A percentile compares a stretch with the other conserved stretches of the same genome.
Evolutionary conservation across 2,113 vertebrate genomes (phyloP).

Genomic region (Crotalus tigris): DNA sequence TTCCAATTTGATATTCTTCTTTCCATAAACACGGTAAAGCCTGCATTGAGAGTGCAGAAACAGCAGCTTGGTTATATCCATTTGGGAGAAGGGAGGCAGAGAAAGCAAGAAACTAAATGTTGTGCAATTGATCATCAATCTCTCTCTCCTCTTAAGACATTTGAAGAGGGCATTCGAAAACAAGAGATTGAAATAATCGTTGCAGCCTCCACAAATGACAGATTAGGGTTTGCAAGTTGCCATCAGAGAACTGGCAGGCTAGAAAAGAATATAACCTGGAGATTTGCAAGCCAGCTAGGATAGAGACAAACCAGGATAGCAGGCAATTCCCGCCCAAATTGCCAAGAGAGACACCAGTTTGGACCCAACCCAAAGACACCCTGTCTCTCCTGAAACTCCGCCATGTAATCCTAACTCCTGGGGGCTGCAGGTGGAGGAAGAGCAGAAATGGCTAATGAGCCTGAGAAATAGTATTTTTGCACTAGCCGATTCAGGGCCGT

Average conservation of each 20-base stretch:
- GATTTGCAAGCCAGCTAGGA: not conserved
- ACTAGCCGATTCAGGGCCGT: not conserved
- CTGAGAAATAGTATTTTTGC: not conserved
- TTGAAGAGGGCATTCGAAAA: not conserved
- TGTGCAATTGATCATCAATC: not conserved
- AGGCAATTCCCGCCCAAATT: not conserved
- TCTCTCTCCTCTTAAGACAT: not conserved
- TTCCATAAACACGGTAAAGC: slow-evolving; percentile 92
- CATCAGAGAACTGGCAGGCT: not conserved
- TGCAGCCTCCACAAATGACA: not conserved
- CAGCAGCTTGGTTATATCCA: not conserved
- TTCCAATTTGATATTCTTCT: slow-evolving; percentile 92
- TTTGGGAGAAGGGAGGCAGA: not conserved
- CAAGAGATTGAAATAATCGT: not conserved
- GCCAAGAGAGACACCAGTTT: not conserved
- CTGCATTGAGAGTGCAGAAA: slow-evolving; percentile 55
- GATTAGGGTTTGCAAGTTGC: not conserved
- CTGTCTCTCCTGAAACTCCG: not conserved
- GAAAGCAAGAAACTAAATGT: not conserved
- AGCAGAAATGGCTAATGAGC: no score
- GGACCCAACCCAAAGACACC: not conserved
- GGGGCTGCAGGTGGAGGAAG: not conserved
- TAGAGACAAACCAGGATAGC: not conserved
- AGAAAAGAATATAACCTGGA: not conserved
- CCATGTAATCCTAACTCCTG: not conserved